These are phyloP conservation scores for Drosophila grimshawi DNA, from an alignment of 1,140 invertebrate genomes.

Conservation along the genomic window DNA sequence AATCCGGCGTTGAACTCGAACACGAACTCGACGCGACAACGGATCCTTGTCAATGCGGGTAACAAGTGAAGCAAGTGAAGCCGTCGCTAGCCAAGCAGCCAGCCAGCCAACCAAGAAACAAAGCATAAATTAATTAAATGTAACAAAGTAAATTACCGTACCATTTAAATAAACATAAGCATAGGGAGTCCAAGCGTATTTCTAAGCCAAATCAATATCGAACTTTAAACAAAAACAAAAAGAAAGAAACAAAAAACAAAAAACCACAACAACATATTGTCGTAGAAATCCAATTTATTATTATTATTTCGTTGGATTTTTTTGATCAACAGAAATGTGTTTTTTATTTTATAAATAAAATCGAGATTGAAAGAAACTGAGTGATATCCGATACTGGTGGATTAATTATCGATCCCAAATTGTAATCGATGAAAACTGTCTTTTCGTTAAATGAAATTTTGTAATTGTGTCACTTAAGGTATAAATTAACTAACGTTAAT, in stretches of 20 bases:
- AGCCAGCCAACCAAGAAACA: conserved; percentile 72
- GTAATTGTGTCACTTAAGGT: not conserved
- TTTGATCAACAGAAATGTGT: conserved; percentile 74
- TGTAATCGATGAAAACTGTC: not conserved
- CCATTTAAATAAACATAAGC: conserved; percentile 72
- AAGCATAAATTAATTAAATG: conserved; percentile 77
- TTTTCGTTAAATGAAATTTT: conserved; percentile 12
- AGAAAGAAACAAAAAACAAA: conserved; percentile 40
- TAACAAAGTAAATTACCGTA: conserved; percentile 69
- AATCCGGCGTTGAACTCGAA: conserved; percentile 69
- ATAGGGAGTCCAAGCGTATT: conserved; percentile 77
- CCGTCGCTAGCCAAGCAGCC: conserved; percentile 46
- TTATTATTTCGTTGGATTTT: conserved; percentile 73
- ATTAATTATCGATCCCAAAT: not conserved
- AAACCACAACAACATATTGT: conserved; percentile 54
- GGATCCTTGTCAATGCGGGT: conserved; percentile 63
- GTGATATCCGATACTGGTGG: not conserved
- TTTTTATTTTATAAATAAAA: conserved; percentile 82
- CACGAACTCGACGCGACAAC: conserved; percentile 70
- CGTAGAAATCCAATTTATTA: conserved; percentile 61
- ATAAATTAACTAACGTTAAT: conserved; percentile 1
- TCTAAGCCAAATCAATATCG: conserved; percentile 71
- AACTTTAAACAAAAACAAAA: conserved; percentile 25
- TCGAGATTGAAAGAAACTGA: conserved; percentile 59
- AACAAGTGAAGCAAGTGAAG: conserved; percentile 53